Base-by-base conservation (phyloP, 2,797 vertebrate genomes). In the Babyrousa celebensis region DNA sequence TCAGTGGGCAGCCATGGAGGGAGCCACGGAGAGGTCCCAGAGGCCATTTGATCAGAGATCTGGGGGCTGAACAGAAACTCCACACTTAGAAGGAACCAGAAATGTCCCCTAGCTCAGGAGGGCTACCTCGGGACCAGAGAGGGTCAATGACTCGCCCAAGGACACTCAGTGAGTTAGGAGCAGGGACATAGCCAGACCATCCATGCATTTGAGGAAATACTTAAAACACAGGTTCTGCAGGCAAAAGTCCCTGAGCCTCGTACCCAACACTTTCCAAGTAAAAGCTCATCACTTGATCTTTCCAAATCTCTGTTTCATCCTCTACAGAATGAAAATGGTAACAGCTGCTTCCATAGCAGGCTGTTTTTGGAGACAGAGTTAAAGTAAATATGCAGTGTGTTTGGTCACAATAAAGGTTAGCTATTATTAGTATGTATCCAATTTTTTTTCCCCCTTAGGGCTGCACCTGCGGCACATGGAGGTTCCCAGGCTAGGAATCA, bases 181-280 rank as follows among this genome's bases (percentile, higher is more conserved):
- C 52, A 48, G 14, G 36, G 58, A 25, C 36, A 67, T 12, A 52
- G 20, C 6, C 48, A 70, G 43, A 40, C 12, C n/a, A 14, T 40
- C 58, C 14, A 0, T 5, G 9, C 7, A 0, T 52, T 48, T 15
- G 52, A 56, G 60, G 14, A 56, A 16, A 21, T 20, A 15, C 4
- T 29, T 70, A 79, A 52, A 11, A 11, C 17, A 5, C 14, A 7
- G 17, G 12, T 29, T 54, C 21, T 52, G 25, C 0, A 27, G 6
- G 62, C 25, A 25, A 29, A 58, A 54, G n/a, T 20, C 14, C 8
- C 29, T 29, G 4, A 18, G 25, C 12, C 74, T 5, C 17, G 48
- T 1, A 25, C 36, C 36, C 40, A 1, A 3, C 4, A 15, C 65
- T 79, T 58, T 62, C 52, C 18, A 0, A 3, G 8, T 1, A 1